A percentile compares a stretch with the other conserved stretches of the same genome.
These are phyloP conservation scores for Galendromus occidentalis DNA, from an alignment of 1,140 invertebrate species.

Conservation along the genomic window DNA sequence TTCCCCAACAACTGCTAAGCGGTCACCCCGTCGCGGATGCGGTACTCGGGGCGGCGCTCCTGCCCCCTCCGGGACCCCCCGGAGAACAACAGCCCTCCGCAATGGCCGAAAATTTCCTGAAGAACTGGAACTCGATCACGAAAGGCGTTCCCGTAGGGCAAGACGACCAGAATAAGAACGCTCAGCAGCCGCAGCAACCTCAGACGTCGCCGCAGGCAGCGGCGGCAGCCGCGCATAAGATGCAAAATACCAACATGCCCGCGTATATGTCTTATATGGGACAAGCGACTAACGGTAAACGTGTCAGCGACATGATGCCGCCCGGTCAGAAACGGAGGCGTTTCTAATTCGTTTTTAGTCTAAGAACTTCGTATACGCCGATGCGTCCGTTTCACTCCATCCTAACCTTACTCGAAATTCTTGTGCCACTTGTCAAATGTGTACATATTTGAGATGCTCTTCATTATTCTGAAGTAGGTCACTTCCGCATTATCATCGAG, in stretches of 20 bases:
- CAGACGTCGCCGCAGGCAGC: not conserved
- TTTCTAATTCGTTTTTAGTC: not conserved
- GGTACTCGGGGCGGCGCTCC: not conserved
- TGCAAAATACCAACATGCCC: not conserved
- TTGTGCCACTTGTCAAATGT: too few species aligned
- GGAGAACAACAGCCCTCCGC: not conserved
- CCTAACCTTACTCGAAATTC: too few species aligned
- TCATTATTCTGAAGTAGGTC: too few species aligned
- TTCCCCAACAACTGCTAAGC: not conserved
- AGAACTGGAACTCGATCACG: not conserved
- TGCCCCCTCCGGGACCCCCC: not conserved
- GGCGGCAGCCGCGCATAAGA: not conserved
- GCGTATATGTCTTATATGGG: constrained; percentile 4
- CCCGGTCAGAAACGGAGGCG: not conserved
- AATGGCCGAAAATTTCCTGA: not conserved
- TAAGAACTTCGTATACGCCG: too few species aligned
- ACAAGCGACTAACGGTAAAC: not conserved
- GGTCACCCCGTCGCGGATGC: constrained; percentile 3
- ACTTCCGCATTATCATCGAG: too few species aligned
- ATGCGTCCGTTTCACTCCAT: too few species aligned
- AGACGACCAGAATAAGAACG: not conserved
- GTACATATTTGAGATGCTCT: too few species aligned
- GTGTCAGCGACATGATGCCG: not conserved
- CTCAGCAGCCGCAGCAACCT: not conserved
- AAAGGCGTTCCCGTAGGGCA: not conserved